Conservation (phyloP, 2,888 invertebrate species). For the Exephanes ischioxanthus region DNA sequence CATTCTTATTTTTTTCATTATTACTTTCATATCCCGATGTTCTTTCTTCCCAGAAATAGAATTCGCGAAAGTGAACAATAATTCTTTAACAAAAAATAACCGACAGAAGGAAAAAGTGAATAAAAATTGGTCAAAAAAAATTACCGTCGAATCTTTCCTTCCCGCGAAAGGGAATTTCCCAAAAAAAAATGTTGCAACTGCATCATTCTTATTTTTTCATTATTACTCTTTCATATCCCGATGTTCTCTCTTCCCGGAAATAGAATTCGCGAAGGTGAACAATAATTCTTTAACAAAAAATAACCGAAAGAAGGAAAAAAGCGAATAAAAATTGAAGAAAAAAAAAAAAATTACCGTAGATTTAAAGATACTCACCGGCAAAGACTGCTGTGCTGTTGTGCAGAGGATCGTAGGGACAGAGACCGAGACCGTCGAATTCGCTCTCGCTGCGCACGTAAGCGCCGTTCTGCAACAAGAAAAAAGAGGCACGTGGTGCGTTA, state of each 20-base stretch:
- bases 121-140: background rate
- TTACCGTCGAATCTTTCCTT: too few relatives aligned
- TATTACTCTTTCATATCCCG: too few relatives aligned
- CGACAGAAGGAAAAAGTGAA: too few relatives aligned
- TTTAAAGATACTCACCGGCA: conserved; percentile 86
- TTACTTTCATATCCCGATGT: too few relatives aligned
- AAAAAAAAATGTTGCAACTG: too few relatives aligned
- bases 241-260: background rate
- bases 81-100: too few relatives aligned
- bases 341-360: conserved; percentile 14
- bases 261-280: background rate
- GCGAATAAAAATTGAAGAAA: background rate
- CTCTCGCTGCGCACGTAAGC: conserved; percentile 86
- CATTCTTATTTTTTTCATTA: too few relatives aligned
- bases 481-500: conserved; percentile 39
- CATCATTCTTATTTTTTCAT: too few relatives aligned
- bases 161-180: too few relatives aligned
- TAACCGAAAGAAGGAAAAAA: background rate
- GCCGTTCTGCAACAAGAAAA: conserved; percentile 85
- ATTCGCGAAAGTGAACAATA: too few relatives aligned
- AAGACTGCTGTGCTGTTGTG: conserved; percentile 98
- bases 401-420: conserved; percentile 97
- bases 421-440: conserved; percentile 93
- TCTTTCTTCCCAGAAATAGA: too few relatives aligned
- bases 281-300: background rate